Percentiles rank a stretch among this genome's conserved stretches.
phyloP scores from a whole-genome alignment of 2,797 vertebrate species.

The Triplophysa yarkandensis region DNA sequence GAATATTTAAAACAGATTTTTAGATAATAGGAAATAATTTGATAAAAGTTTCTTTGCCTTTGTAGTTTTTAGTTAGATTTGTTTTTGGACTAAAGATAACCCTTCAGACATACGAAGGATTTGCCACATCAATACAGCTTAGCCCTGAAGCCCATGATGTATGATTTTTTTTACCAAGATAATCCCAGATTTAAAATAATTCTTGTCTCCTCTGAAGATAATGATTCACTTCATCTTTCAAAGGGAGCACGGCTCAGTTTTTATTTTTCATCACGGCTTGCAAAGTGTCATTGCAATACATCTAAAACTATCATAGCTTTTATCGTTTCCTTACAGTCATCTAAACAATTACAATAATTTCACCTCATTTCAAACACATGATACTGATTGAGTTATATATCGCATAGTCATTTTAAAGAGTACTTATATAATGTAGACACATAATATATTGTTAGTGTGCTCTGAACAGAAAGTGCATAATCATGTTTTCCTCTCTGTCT shows the following conservation, averaged over 20 bases:
- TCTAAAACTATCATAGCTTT: background rate
- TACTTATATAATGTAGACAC: background rate
- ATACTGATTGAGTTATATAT: background rate
- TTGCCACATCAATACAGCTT: background rate
- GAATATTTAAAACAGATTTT: too few species aligned
- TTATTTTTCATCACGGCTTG: background rate
- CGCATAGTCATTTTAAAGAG: background rate
- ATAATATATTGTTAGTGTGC: background rate
- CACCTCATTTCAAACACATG: background rate
- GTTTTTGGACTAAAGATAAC: background rate
- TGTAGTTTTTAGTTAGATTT: background rate
- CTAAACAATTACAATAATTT: background rate
- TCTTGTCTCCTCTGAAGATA: background rate
- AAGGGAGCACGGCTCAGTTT: background rate
- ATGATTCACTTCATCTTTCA: background rate
- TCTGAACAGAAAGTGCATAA: too few species aligned
- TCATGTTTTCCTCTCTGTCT: too few species aligned
- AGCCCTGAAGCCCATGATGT: background rate
- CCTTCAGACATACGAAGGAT: background rate
- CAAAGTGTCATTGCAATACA: background rate
- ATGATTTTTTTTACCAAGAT: background rate
- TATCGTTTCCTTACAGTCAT: background rate
- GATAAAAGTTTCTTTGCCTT: background rate
- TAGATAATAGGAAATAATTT: background rate
- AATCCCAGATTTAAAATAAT: background rate